Base-by-base conservation (phyloP, 2,797 vertebrate genomes). In the Arnoldichthys spilopterus region DNA sequence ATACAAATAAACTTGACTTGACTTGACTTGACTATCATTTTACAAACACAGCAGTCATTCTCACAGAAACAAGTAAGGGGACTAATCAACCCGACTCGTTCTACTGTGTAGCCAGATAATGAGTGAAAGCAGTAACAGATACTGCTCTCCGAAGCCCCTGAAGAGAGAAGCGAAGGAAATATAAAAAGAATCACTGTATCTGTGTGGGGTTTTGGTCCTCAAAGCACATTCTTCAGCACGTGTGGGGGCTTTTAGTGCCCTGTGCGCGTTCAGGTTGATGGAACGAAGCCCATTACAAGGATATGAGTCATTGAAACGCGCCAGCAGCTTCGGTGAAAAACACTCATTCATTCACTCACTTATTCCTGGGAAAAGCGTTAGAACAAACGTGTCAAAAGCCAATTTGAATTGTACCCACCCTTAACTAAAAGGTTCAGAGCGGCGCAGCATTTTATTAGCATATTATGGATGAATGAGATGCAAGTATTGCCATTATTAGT, bases 221-320 rank as follows among this genome's bases (percentile, higher is more conserved):
- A 22, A 54, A 9, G 32, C 34, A 54, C 69, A 70, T 82, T 83
- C 72, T 71, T 67, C 22, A 20, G 47, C 1, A 45, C 1, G 63
- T 53, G n/a, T 80, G 78, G 26, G 80, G 82, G 82, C 85, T 84
- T 81, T 81, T 84, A 83, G 80, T 74, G 78, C 80, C 80, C 78
- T 74, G 58, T 4, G 22, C 66, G 16, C 51, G 72, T 81, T 84
- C 69, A 75, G 82, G 80, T 80, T 79, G 75, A 82, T 40, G n/a
- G 68, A 68, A 34, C n/a, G 74, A 71, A 77, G 34, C 34, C 72
- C 53, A 24, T 51, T 18, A 54, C 59, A 53, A 34, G 71, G 62
- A 49, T 45, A 28, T 24, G 80, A 78, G 61, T 82, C 69, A 77
- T 54, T 20, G 3, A 40, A 28, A 62, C 64, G 49, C 11, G 56